Evolutionary conservation across 1,140 invertebrate species (phyloP).

Genomic region (Eurosta solidaginis): DNA sequence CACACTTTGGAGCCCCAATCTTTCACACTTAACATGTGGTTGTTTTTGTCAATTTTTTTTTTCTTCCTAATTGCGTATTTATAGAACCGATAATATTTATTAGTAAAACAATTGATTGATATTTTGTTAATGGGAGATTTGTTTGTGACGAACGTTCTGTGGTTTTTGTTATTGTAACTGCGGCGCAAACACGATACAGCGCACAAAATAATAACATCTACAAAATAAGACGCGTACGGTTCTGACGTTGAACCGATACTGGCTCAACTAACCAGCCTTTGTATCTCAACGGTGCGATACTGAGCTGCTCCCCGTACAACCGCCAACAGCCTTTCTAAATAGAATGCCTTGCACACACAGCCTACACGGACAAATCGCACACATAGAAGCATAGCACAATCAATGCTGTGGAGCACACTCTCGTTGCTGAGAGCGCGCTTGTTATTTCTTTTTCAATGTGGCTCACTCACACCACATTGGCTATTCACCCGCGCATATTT

Average conservation of each 20-base stretch:
- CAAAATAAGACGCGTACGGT: conserved; percentile 47
- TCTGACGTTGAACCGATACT: conserved; percentile 58
- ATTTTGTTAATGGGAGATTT: neutral
- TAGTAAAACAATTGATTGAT: neutral
- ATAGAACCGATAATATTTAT: neutral
- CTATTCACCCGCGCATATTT: conserved; percentile 15
- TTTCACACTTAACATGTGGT: neutral
- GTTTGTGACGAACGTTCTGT: conserved; percentile 6
- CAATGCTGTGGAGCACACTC: neutral
- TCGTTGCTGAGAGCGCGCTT: neutral
- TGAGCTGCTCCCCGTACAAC: conserved; percentile 34
- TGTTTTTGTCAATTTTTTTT: neutral
- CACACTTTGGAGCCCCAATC: neutral
- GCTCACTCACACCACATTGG: neutral
- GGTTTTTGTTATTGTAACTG: neutral
- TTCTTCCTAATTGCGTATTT: neutral
- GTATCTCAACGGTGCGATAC: conserved; percentile 45
- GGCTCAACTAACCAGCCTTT: conserved; percentile 37
- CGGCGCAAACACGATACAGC: neutral
- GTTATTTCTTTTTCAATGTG: neutral
- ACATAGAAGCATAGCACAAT: neutral
- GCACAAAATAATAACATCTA: neutral
- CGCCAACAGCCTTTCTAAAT: conserved; percentile 48
- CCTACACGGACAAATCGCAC: neutral
- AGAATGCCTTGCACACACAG: conserved; percentile 42